Conservation (phyloP, 2,797 vertebrate species). For the Cetoscarus ocellatus region DNA sequence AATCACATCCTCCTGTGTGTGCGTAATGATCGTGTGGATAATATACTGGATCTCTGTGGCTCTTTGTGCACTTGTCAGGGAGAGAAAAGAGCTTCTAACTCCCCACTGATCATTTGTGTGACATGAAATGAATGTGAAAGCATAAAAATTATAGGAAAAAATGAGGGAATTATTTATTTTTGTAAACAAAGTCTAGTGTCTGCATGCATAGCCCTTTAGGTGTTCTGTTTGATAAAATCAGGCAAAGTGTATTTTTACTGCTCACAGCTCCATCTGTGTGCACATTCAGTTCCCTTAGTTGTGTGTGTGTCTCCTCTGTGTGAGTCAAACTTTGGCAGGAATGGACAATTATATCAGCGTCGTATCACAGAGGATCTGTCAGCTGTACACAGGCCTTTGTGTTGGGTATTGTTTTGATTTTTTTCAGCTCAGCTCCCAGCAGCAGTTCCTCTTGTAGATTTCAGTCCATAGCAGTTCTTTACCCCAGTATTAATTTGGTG, state of each 20-base stretch:
- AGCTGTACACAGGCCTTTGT: too few species aligned
- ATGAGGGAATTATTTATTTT: slow-evolving; percentile 69
- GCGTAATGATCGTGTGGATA: slow-evolving; percentile 45
- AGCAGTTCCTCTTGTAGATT: too few species aligned
- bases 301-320: slow-evolving; percentile 48
- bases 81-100: slow-evolving; percentile 24
- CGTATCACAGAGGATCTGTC: too few species aligned
- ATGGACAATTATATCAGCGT: too few species aligned
- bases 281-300: slow-evolving; percentile 41
- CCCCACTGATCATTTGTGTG: slow-evolving; percentile 48
- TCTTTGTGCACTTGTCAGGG: slow-evolving; percentile 58
- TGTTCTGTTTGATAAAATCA: slow-evolving; percentile 59
- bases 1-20: slow-evolving; percentile 24
- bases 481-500: too few species aligned
- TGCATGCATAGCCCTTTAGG: slow-evolving; percentile 33
- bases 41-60: slow-evolving; percentile 14
- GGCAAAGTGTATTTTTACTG: slow-evolving; percentile 51
- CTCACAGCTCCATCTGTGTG: slow-evolving; percentile 47
- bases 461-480: too few species aligned
- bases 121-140: slow-evolving; percentile 65
- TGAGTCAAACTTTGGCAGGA: slow-evolving; percentile 53
- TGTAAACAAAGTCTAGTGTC: slow-evolving; percentile 57
- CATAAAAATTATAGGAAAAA: slow-evolving; percentile 60
- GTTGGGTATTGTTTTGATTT: too few species aligned
- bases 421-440: too few species aligned